These are phyloP conservation scores for Alligator mississippiensis DNA, from an alignment of 2,113 vertebrate species.

Conservation along the genomic window DNA sequence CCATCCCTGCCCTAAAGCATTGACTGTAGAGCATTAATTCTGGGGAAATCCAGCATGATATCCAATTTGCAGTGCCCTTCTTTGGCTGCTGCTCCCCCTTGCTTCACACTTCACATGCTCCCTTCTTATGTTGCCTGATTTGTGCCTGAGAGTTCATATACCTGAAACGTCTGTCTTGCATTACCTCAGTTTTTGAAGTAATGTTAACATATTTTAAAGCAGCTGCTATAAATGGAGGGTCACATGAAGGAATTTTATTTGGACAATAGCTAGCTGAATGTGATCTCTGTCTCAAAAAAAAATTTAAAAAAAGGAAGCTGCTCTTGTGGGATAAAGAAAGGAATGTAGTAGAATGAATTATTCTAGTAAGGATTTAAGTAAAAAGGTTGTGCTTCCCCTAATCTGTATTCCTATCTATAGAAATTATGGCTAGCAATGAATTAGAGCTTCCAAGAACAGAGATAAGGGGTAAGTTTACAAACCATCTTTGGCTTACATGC, in stretches of 20 bases:
- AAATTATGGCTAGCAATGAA: not conserved
- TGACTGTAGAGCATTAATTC: not conserved
- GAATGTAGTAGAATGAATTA: not conserved
- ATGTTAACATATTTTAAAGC: not conserved
- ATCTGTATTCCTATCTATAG: not conserved
- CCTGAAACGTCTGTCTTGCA: not conserved
- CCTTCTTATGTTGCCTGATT: not conserved
- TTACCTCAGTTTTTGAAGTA: conserved; percentile 7
- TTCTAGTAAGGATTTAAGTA: not conserved
- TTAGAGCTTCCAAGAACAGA: not conserved
- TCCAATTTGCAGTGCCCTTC: not conserved
- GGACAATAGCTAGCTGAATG: not conserved
- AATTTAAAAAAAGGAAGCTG: not conserved
- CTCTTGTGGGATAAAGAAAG: not conserved
- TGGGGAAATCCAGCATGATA: not conserved
- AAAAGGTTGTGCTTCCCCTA: not conserved
- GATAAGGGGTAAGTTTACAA: not conserved
- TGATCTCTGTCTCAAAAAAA: not conserved
- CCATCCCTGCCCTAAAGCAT: not conserved
- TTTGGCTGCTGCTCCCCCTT: not conserved
- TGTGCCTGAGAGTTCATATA: not conserved
- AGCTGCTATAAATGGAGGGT: not conserved
- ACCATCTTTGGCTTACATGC: not conserved
- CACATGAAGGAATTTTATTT: not conserved
- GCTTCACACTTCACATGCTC: not conserved